Evolutionary conservation across 1,140 invertebrate genomes (phyloP), one percentile per base, ranked within the genome.

Genomic region (Tenebrio molitor): DNA sequence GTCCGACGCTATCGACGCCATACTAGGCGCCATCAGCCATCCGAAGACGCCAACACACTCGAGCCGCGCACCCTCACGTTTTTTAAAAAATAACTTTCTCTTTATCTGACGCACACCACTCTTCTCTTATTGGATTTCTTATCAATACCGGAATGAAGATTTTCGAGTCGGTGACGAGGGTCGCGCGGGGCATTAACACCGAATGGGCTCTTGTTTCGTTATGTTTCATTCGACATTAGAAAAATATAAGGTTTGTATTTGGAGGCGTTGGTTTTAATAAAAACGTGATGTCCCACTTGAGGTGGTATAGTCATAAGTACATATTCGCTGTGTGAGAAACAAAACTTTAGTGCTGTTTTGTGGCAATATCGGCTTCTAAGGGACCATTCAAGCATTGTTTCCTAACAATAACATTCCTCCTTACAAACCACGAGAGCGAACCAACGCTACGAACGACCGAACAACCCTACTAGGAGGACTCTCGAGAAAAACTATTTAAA

Each of bases 331-430:
- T 73, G 71, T 73, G 73, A 68, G 72, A 73, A 76, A 74, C 76
- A 79, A 77, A 79, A 79, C 78, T 79, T 79, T 79, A 79, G 78
- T 79, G 76, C 74, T 74, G 76, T 79, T 79, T 78, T 75, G 78
- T 79, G 76, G 73, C 78, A 76, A 79, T 79, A 76, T 77, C 74
- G 68, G 70, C 70, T 78, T 74, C 76, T 72, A 44, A 65, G 76
- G 78, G 76, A 74, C 76, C 76, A 79, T 78, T 78, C 58, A 69
- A 71, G 72, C 77, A 75, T 78, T 77, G 75, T 78, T 77, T 77
- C 73, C 75, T 75, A 70, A 78, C 77, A 78, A 78, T 77, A 77
- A 77, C 77, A 74, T 58, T 72, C 69, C 75, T 64, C 74, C 73
- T 73, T 73, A 76, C 74, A 76, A 71, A 68, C 73, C 69, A 39